Conservation (phyloP, 2,888 invertebrate species). For the Archips xylosteana region DNA sequence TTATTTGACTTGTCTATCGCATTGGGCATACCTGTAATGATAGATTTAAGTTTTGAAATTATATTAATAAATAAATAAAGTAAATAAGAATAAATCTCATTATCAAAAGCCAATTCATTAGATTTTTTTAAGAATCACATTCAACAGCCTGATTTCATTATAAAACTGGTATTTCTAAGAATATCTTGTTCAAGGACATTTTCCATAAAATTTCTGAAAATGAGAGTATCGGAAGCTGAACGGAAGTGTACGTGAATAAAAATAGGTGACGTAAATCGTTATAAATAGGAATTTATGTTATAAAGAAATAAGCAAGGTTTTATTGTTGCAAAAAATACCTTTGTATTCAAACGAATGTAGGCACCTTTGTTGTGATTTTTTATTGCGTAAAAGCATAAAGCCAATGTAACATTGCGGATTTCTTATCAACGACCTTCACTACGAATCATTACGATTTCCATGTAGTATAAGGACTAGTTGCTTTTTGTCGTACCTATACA, state of each 20-base stretch:
- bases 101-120: too few species aligned
- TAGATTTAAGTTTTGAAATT: too few species aligned
- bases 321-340: neutral
- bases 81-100: too few species aligned
- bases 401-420: slow-evolving; percentile 72
- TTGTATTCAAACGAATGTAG: slow-evolving; percentile 15
- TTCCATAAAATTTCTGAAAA: neutral
- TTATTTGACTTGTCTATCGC: too few species aligned
- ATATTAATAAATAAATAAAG: too few species aligned
- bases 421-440: slow-evolving; percentile 82
- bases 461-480: slow-evolving; percentile 47
- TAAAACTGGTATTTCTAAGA: neutral
- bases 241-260: neutral
- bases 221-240: neutral
- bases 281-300: neutral
- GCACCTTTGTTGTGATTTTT: slow-evolving; percentile 48
- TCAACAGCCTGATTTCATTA: too few species aligned
- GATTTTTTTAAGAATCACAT: too few species aligned
- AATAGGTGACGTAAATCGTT: neutral
- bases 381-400: slow-evolving; percentile 60
- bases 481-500: slow-evolving; percentile 13
- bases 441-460: slow-evolving; percentile 53
- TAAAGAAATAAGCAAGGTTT: neutral
- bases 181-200: neutral
- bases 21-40: too few species aligned